Conservation (phyloP, 2,113 vertebrate genomes). For the rat (Rattus norvegicus) region GRCr8 NC_086029.1:28301501-28302000, state of each 20-base stretch:
- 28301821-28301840: background rate
- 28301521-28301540: background rate
- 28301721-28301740: background rate
- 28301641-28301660: background rate
- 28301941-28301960: background rate
- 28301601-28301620: background rate
- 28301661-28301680: background rate
- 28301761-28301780: background rate
- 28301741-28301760: background rate
- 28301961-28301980: background rate
- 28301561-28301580: background rate
- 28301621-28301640: background rate
- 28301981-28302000: background rate
- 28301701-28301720: background rate
- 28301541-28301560: background rate
- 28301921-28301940: background rate
- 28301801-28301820: background rate
- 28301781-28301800: background rate
- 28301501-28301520: background rate
- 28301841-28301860: background rate
- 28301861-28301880: background rate
- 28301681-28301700: background rate
- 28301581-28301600: background rate
- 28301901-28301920: background rate
- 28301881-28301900: background rate